Evolutionary conservation across 2,113 vertebrate species (phyloP), one percentile per base, ranked within the genome.

Genomic region (Todiramphus chloris): DNA sequence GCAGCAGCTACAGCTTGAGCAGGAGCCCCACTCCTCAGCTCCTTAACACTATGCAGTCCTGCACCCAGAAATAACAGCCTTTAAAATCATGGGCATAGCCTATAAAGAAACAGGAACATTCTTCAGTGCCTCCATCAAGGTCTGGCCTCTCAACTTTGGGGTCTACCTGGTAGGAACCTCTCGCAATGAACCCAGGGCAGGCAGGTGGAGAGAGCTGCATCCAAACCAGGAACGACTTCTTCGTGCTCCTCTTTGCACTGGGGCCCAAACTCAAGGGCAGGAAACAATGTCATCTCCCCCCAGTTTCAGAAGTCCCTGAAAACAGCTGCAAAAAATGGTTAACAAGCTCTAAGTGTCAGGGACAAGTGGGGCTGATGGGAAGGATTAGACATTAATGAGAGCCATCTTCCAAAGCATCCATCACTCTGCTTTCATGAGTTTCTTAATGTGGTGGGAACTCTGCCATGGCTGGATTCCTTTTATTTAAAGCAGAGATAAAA

Each of bases 401-500:
- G 64, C 76, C 90, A 78, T 93, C 92, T 96, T 59, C 88, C 83
- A 83, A 58, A 53, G 86, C 95, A 97, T 96, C 92, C 90, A 96
- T 96, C 96, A 96, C 69, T 58, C 60, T 0, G 0, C 86, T 81
- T 95, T 92, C 92, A 64, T 19, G 86, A 79, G 80, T 58, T 93
- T 76, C 95, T 96, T 96, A 96, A 95, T 96, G 86, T 5, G 58
- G 88, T 96, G 92, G 96, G 96, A 96, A 69, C 89, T 75, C 86
- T 96, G 96, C 95, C 92, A 96, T 44, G 39, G 60, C 88, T 87
- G 80, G 69, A n/a, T 87, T 84, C 85, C 60, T 96, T 96, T 96
- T 93, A 96, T 95, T 93, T 96, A 93, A 97, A 96, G 95, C 94
- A 94, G 75, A 96, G 68, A 94, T 93, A 84, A 87, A 96, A 95